phyloP scores from a whole-genome alignment of 2,888 invertebrate genomes.

The Anticlea derivata region DNA sequence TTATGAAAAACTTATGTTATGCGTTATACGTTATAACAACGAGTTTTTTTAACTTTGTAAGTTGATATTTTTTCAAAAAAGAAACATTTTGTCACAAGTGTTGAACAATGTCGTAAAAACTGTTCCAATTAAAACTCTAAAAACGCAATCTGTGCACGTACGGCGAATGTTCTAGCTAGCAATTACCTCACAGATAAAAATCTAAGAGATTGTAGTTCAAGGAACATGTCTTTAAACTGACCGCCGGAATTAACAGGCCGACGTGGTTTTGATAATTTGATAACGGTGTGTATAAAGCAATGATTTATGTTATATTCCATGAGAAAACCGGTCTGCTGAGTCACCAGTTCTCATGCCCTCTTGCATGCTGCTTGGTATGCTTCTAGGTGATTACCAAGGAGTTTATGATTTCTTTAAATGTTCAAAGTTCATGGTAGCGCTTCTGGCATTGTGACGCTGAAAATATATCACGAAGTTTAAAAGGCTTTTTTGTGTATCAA shows the following conservation, averaged over 20 bases:
- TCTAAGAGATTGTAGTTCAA: constrained; percentile 65
- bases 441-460: no score
- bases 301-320: constrained; percentile 68
- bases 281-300: constrained; percentile 66
- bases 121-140: constrained; percentile 39
- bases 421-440: constrained; percentile 24
- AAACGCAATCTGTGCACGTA: constrained; percentile 53
- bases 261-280: constrained; percentile 83
- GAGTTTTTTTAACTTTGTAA: no score
- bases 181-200: constrained; percentile 72
- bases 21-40: no score
- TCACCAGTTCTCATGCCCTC: constrained; percentile 43
- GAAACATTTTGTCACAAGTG: constrained; percentile 11
- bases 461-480: no score
- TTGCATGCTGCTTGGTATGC: constrained; percentile 1
- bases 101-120: constrained; percentile 25
- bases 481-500: no score
- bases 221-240: constrained; percentile 77
- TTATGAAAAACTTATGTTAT: no score
- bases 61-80: neutral
- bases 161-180: constrained; percentile 71
- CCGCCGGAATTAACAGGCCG: constrained; percentile 76
- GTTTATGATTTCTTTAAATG: constrained; percentile 35
- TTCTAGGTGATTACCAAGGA: constrained; percentile 30
- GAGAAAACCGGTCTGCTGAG: constrained; percentile 61